A percentile compares a stretch with the other conserved stretches of the same genome.
phyloP scores from a whole-genome alignment of 2,888 invertebrate species.

The Dynastes maya region DNA sequence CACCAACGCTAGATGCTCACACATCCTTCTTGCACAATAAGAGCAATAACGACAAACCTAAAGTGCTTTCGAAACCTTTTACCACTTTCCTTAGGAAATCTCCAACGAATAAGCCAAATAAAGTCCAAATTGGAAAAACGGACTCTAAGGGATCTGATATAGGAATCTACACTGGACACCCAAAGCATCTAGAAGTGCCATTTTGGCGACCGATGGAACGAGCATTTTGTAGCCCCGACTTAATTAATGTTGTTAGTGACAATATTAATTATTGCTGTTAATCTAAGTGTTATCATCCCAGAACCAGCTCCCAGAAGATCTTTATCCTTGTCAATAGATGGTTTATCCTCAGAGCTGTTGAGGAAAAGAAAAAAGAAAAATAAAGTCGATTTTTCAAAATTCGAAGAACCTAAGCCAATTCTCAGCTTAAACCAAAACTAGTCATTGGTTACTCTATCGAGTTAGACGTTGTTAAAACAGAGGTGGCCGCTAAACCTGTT shows the following conservation, averaged over 20 bases:
- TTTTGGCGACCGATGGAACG: slow-evolving; percentile 80
- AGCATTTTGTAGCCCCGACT: slow-evolving; percentile 77
- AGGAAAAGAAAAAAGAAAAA: slow-evolving; percentile 77
- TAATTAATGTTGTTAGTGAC: slow-evolving; percentile 64
- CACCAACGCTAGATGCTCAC: slow-evolving; percentile 74
- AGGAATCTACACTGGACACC: slow-evolving; percentile 76
- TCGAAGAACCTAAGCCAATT: slow-evolving; percentile 74
- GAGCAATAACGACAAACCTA: slow-evolving; percentile 74
- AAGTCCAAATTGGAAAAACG: slow-evolving; percentile 71
- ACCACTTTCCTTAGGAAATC: slow-evolving; percentile 64
- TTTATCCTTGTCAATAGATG: slow-evolving; percentile 84
- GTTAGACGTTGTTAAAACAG: slow-evolving; percentile 85
- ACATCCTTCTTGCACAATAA: slow-evolving; percentile 82
- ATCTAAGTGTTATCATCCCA: slow-evolving; percentile 65
- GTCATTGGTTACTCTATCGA: slow-evolving; percentile 93
- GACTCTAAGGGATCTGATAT: slow-evolving; percentile 74
- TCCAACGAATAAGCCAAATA: slow-evolving; percentile 45
- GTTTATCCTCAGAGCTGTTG: slow-evolving; percentile 71
- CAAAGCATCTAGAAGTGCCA: slow-evolving; percentile 73
- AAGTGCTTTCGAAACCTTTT: slow-evolving; percentile 81
- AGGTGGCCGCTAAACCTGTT: slow-evolving; percentile 75
- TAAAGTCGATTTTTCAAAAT: slow-evolving; percentile 80
- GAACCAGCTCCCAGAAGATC: slow-evolving; percentile 81
- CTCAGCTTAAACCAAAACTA: slow-evolving; percentile 81
- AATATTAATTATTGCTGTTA: slow-evolving; percentile 59